Base-by-base conservation (phyloP, 2,797 vertebrate species). In the Neosilurus mollespiculum region DNA sequence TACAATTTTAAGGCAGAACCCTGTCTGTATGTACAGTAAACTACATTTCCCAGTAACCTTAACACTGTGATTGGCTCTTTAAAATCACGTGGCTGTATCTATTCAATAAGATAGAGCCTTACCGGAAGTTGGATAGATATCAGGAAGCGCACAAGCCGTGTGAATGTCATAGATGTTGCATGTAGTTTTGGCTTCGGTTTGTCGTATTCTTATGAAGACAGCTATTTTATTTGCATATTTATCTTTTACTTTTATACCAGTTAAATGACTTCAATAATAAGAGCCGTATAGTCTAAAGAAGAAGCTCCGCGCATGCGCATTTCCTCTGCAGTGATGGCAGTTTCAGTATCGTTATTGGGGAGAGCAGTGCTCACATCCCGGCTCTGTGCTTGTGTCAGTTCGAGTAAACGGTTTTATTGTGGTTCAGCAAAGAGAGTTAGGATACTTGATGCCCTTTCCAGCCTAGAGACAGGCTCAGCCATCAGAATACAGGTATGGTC, bases 401-500 rank as follows among this genome's bases (percentile, higher is more conserved):
- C 30, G 2, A 65, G 30, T 71, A 65, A 80, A 77, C 59, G 49
- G 24, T 61, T 59, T 12, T 88, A 83, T 24, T 83, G 83, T 77
- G 81, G 80, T 59, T 26, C 81, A 14, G 82, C 62, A 3, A 81
- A 64, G 73, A 89, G 82, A 72, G 43, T 83, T 0, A 85, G 87
- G 69, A 70, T 90, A 15, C 66, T 66, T 11, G 87, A 89, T 58
- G 85, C 81, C 0, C 84, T 90, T 49, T 67, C n/a, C 14, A 83
- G 77, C 65, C 20, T 72, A 30, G 78, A 87, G 18, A 67, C 80
- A 0, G 88, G 88, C 24, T 62, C 83, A 15, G 12, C 75, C 26
- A 37, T 88, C 54, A 86, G 81, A 86, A 61, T 91, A 65, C 88
- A 91, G 87, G 90, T 91, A 66, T 59, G 79, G 80, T 24, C 34